These are phyloP conservation scores for Lithophane socia DNA, from an alignment of 2,888 invertebrate species.

Conservation along the genomic window DNA sequence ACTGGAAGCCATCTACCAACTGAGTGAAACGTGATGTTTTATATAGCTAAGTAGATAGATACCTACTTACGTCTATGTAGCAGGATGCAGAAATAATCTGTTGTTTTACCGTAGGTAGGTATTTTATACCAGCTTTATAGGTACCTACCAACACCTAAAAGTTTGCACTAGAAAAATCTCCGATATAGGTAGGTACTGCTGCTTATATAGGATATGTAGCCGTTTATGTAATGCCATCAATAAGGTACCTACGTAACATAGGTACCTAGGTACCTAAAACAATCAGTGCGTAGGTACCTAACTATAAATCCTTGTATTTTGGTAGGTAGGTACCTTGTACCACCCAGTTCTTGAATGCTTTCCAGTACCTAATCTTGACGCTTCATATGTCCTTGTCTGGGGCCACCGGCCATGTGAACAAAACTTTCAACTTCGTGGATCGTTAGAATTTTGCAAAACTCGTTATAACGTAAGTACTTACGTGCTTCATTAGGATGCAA, in stretches of 20 bases:
- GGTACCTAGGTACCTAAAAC: background rate
- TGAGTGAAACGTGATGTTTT: conserved; percentile 41
- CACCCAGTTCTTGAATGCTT: background rate
- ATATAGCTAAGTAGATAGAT: background rate
- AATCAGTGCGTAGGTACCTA: background rate
- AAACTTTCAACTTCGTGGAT: conserved; percentile 28
- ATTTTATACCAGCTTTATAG: background rate
- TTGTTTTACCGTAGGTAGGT: background rate
- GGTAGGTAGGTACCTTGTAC: background rate
- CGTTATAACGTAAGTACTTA: background rate
- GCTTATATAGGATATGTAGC: too few relatives aligned
- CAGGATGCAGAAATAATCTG: background rate
- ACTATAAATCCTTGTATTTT: background rate
- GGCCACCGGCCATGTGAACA: background rate
- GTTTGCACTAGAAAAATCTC: background rate
- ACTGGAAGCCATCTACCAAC: conserved; percentile 61
- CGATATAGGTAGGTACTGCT: background rate
- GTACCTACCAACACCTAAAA: background rate
- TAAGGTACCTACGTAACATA: too few relatives aligned
- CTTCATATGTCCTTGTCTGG: background rate
- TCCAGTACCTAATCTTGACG: background rate
- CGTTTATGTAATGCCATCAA: too few relatives aligned
- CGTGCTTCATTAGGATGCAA: conserved; percentile 36
- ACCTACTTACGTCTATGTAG: background rate
- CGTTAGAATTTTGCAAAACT: conserved; percentile 36